These are phyloP conservation scores for Turnix velox DNA, from an alignment of 2,113 vertebrate genomes.

Conservation along the genomic window DNA sequence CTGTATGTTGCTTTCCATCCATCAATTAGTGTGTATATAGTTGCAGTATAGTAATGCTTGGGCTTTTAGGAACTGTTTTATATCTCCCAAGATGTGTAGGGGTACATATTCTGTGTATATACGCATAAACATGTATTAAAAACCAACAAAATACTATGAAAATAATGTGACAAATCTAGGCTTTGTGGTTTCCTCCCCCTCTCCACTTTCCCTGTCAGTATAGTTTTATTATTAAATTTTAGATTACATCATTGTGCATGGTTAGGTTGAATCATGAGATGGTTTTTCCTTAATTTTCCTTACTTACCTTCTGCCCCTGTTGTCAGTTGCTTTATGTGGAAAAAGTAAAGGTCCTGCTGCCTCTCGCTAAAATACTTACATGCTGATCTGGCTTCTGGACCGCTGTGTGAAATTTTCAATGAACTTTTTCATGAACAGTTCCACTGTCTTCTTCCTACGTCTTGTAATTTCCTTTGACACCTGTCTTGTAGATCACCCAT, in stretches of 20 bases:
- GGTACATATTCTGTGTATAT: background rate
- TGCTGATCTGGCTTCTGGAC: background rate
- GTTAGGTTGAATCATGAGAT: background rate
- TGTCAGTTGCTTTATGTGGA: background rate
- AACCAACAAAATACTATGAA: background rate
- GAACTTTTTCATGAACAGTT: background rate
- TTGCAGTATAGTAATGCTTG: background rate
- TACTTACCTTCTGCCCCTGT: background rate
- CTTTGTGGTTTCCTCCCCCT: background rate
- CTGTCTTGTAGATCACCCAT: constrained; percentile 74
- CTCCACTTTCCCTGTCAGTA: background rate
- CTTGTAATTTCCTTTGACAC: constrained; percentile 22
- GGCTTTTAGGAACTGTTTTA: background rate
- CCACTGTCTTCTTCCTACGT: background rate
- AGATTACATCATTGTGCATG: background rate
- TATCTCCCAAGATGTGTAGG: background rate
- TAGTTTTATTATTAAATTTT: background rate
- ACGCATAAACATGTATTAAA: background rate
- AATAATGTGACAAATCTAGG: background rate
- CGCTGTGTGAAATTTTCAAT: background rate
- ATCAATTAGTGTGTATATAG: background rate
- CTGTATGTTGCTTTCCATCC: background rate
- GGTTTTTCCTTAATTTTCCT: background rate
- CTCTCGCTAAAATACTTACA: background rate
- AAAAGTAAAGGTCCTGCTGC: background rate